Base-by-base conservation (phyloP, 2,888 invertebrate species). In the Apantesis nais region DNA sequence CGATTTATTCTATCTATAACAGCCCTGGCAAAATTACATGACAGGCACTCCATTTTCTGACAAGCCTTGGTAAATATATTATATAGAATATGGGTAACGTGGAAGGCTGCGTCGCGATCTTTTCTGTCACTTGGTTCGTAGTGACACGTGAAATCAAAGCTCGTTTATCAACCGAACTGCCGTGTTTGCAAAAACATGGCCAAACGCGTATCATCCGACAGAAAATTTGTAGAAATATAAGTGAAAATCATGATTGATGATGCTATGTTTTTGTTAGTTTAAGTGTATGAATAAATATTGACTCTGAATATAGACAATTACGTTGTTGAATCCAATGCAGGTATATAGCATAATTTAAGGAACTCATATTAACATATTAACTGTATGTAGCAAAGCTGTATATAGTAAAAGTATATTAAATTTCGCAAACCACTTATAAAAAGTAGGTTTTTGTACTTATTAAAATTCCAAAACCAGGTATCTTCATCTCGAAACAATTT, bases 91-190 rank as follows among this genome's bases (percentile, higher is more conserved):
- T 52, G 29, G 48, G 61, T 64, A 52, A 69, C 31, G 69, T 68
- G 62, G 70, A 72, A 75, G 73, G 69, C 67, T 70, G 68, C 63
- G 63, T 70, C 78, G 69, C 74, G 76, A 81, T 81, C 76, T 80
- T 66, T 78, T 55, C 78, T 74, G 80, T 82, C 80, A 81, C 71
- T 79, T 74, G 60, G 62, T 63, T 61, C 71, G 75, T 79, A 79
- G 75, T 77, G 79, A 78, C 79, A 79, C 75, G 81, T 79, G 79
- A 81, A 83, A 81, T 83, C 81, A 79, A 74, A 82, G 80, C 74
- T 83, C 83, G 71, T 83, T 83, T 83, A 77, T 83, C 83, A 83
- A 78, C 70, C 65, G 75, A 78, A 74, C 76, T 73, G 78, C 75
- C 73, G 73, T 74, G 75, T 69, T 78, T 62, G 66, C 77, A 63